Conservation (phyloP, 30 jellyfish, hydroid and myxozoan species). For the Chironex yamaguchii region DNA sequence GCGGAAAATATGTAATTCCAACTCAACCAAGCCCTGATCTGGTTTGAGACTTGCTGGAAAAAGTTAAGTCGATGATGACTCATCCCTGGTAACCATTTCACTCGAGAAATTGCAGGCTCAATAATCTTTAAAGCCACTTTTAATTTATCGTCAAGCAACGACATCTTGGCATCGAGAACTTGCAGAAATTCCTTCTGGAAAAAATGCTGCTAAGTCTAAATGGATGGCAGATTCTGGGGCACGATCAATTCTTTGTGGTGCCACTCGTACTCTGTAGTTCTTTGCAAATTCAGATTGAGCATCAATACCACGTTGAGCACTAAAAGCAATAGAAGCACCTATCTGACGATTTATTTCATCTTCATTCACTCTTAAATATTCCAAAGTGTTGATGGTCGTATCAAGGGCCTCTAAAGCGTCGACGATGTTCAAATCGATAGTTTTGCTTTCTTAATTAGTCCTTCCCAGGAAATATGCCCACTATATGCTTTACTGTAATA, state of each 20-base stretch:
- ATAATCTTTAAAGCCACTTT: constrained; percentile 16
- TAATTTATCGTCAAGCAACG: constrained; percentile 26
- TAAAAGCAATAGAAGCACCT: constrained; percentile 52
- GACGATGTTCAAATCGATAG: constrained; percentile 35
- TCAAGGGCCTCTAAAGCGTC: constrained; percentile 54
- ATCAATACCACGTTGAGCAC: constrained; percentile 51
- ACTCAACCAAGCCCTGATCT: constrained; percentile 6
- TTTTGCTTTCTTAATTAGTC: no score
- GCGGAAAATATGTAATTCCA: background rate
- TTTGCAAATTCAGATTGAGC: constrained; percentile 63
- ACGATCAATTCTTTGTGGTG: constrained; percentile 51
- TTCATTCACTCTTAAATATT: constrained; percentile 9
- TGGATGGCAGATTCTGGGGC: constrained; percentile 45
- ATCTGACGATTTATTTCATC: constrained; percentile 31
- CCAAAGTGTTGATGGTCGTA: constrained; percentile 34
- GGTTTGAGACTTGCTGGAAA: constrained; percentile 39
- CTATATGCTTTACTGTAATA: no score
- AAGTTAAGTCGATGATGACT: constrained; percentile 16
- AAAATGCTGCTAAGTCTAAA: background rate
- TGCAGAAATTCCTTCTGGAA: no score
- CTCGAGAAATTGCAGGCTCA: constrained; percentile 5
- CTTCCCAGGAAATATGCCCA: no score
- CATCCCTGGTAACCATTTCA: constrained; percentile 19
- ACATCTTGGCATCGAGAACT: no score
- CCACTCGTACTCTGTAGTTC: constrained; percentile 60